Evolutionary conservation across 2,113 vertebrate species (phyloP).

Genomic region (Catharus minimus): DNA sequence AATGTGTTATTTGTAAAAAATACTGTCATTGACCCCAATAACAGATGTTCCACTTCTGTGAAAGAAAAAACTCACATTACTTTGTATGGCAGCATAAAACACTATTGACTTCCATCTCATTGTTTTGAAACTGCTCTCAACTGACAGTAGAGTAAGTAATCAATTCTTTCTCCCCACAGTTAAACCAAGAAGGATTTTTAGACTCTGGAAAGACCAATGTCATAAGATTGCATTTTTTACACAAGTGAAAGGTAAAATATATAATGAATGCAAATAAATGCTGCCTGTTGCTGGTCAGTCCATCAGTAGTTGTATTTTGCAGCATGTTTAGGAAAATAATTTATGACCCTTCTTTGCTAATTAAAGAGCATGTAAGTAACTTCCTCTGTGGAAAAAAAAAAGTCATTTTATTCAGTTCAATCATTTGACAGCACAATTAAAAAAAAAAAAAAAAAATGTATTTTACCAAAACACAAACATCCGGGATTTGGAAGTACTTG

Average conservation of each 20-base stretch:
- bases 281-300: neutral
- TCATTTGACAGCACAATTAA: neutral
- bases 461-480: constrained; percentile 14
- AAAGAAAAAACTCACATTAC: neutral
- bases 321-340: neutral
- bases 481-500: neutral
- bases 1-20: neutral
- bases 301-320: neutral
- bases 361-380: constrained; percentile 10
- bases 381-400: neutral
- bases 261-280: neutral
- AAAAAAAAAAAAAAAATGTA: neutral
- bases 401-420: neutral
- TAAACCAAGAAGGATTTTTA: neutral
- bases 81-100: neutral
- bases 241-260: neutral
- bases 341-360: neutral
- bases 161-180: neutral
- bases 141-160: neutral
- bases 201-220: neutral
- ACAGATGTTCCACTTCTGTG: neutral
- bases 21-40: neutral
- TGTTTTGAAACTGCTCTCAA: neutral
- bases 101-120: neutral
- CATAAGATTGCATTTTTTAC: neutral